Evolutionary conservation across 1,140 invertebrate genomes (phyloP).

Genomic region (Pararge aegeria): DNA sequence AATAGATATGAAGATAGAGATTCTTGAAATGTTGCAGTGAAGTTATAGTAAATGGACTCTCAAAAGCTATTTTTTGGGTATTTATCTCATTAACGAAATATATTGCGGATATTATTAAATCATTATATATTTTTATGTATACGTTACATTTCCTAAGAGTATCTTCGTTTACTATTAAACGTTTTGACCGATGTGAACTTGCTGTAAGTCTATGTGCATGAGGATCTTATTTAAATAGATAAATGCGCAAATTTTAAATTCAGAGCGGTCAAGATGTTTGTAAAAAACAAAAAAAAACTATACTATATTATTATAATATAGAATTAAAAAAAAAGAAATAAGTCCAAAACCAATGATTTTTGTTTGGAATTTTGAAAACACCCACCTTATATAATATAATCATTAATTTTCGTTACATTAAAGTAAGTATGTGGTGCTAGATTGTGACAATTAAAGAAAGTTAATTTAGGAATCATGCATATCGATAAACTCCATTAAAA

Average conservation of each 20-base stretch:
- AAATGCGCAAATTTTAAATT: too few species aligned
- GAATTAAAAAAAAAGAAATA: too few species aligned
- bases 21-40: too few species aligned
- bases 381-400: slow-evolving; percentile 22
- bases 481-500: slow-evolving; percentile 19
- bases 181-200: not conserved
- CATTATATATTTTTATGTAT: too few species aligned
- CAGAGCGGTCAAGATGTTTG: too few species aligned
- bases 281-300: too few species aligned
- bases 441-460: slow-evolving; percentile 24
- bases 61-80: not conserved
- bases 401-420: slow-evolving; percentile 21
- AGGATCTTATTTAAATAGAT: too few species aligned
- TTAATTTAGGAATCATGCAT: slow-evolving; percentile 25
- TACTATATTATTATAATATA: not conserved
- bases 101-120: not conserved
- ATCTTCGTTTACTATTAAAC: not conserved
- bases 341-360: not conserved
- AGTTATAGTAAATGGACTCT: too few species aligned
- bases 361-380: slow-evolving; percentile 11
- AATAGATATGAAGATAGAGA: too few species aligned
- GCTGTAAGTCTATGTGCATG: too few species aligned
- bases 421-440: slow-evolving; percentile 47
- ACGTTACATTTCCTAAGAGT: not conserved
- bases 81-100: not conserved